A percentile compares a stretch with the other conserved stretches of the same genome.
Evolutionary conservation across 2,113 vertebrate genomes (phyloP).

Genomic region (Myocastor coypus): DNA sequence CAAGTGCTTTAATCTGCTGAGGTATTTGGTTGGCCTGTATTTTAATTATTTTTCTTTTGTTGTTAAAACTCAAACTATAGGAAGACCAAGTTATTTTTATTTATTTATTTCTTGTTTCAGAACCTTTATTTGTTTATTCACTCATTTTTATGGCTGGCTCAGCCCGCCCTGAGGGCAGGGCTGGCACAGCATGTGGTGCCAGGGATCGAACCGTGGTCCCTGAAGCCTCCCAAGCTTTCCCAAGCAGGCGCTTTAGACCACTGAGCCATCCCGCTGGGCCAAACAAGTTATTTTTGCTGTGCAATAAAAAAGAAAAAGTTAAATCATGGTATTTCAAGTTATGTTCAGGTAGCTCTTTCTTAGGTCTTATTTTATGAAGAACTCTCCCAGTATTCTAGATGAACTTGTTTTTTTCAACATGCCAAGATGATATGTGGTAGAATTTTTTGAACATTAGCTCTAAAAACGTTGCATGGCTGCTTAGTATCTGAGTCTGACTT

Average conservation of each 20-base stretch:
- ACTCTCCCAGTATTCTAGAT: not conserved
- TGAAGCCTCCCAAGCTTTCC: no score
- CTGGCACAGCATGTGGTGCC: no score
- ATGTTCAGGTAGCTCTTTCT: not conserved
- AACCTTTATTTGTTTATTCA: no score
- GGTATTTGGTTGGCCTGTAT: no score
- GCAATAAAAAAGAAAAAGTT: conserved; percentile 9
- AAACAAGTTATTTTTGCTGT: not conserved
- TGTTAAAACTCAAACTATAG: not conserved
- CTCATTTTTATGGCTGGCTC: no score
- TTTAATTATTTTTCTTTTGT: not conserved
- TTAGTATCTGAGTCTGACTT: not conserved
- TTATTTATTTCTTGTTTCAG: no score
- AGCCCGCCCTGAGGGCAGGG: no score
- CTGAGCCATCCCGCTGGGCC: no score
- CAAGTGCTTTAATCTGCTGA: no score
- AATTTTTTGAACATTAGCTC: not conserved
- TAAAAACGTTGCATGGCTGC: not conserved
- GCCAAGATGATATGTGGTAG: not conserved
- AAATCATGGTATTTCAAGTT: not conserved
- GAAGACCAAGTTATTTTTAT: not conserved
- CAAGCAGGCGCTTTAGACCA: no score
- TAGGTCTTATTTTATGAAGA: conserved; percentile 2
- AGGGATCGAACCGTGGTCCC: no score
- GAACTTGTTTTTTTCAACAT: not conserved